Base-by-base conservation (phyloP, 2,113 vertebrate genomes). In the Tachuris rubrigastra region DNA sequence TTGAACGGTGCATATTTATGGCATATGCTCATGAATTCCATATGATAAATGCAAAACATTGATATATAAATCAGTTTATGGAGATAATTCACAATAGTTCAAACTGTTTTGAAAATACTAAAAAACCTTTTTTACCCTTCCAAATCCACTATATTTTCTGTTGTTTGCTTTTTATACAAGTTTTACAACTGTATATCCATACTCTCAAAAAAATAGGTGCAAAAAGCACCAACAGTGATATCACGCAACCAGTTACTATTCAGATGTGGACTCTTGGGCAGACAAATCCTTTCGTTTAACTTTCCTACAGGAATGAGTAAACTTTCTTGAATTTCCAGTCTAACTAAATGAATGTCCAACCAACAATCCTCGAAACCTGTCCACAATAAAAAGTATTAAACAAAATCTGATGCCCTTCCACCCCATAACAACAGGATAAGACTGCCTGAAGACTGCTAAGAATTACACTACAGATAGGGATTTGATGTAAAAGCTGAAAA, bases 1-100 rank as follows among this genome's bases (percentile, higher is more conserved):
- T 44, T 39, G 24, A 74, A 21, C 8, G 53, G 18, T n/a, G 11
- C 35, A 20, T 6, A 12, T 12, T 87, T 44, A 49, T 0, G 0
- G 30, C 27, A 44, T 33, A 27, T 8, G 6, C 7, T 16, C 18
- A 28, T 17, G 28, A 67, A 66, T 91, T 81, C 49, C 28, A 8
- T 49, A 20, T 3, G 7, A 89, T 30, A 81, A 85, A 63, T 30
- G n/a, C 23, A 71, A 75, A 93, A 27, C 23, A 69, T 16, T 12
- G 8, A 58, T 17, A 44, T 0, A 4, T 41, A 56, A 67, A 67
- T 58, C 49, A 37, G 16, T 58, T 85, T 37, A 68, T 49, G 53
- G 74, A 52, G 24, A 24, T 44, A 52, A 62, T 60, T 44, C 84
- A 14, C 42, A 87, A 18, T 14, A 80, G 8, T 52, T 88, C 46